Evolutionary conservation across 1,140 invertebrate species (phyloP), one percentile per base, ranked within the genome.

Genomic region (Lineus longissimus): DNA sequence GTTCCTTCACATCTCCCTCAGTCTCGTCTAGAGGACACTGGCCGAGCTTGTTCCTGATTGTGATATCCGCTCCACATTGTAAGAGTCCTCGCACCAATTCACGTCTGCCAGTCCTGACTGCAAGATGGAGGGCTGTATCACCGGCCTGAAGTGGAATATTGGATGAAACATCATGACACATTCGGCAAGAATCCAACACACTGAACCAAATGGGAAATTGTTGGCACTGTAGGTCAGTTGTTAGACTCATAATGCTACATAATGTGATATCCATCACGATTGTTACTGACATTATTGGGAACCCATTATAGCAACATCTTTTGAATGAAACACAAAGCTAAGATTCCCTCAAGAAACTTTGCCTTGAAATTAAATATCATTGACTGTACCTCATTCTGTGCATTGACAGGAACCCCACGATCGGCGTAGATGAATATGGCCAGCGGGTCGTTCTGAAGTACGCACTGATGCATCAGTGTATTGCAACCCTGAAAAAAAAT

Each of bases 81-180:
- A 73, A 55, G 33, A 76, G 51, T 7, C 70, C 72, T 43, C 73
- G 65, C 1, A 59, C 61, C 27, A 66, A 61, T 19, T 68, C 65
- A n/a, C 64, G 54, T 11, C 70, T 66, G 41, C 62, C 68, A 15
- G 25, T 15, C 27, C 63, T 59, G 17, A 73, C 72, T 23, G 73
- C 71, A 4, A 75, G 29, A 40, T 76, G 74, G 27, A 76, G 55
- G 1, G 72, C 71, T 17, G 73, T 71, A 51, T 76, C 73, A 4
- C 73, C 72, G 23, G 67, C 63, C 74, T 76, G 60, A 25, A 65
- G 62, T 40, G 43, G 9, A 25, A 45, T 29, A 2, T 25, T 36
- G 22, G 47, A 22, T 19, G n/a, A 9, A 19, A 19, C 25, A 27
- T 22, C 25, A 36, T 2, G n/a, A 33, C 23, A 40, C n/a, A 15